Base-by-base conservation (phyloP, 2,888 invertebrate genomes). In the Clistopyga incitator region DNA sequence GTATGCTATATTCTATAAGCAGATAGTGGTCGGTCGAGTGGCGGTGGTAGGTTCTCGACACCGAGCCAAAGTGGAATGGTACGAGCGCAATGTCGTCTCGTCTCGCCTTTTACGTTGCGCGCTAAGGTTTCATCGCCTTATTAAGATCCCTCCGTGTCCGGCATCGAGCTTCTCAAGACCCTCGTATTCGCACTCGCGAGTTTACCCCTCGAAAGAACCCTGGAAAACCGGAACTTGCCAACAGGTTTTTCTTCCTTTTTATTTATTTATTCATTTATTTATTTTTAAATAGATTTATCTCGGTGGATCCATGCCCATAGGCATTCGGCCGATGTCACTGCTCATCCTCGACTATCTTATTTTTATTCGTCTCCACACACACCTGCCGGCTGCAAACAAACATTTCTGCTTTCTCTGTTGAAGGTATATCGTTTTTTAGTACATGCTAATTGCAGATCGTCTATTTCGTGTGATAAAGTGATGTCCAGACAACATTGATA, bases 181-280 rank as follows among this genome's bases (percentile, higher is more conserved):
- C 68, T 81, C 78, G 74, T 61, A 72, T 84, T 84, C 76, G 85
- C 81, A 68, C 81, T 64, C 61, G 76, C 67, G 34, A 50, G 67
- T 71, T 23, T 54, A 72, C 65, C 50, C 74, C 78, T 87, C 86
- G 86, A 87, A 88, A 86, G 88, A 88, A 84, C 71, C 78, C 68
- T 86, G 88, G 88, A 88, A 89, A 90, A 90, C 91, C 91, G 90
- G 91, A 90, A 91, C 90, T 88, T 71, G 79, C 78, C 87, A 87
- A 87, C 89, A 86, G 87, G 89, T 89, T 90, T 84, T 86, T 87
- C 20, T 42, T 38, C 2, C 15, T 42, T 2, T 34, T 38, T 38
- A 34, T 61, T 61, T 34, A 50, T 50, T 34, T 13, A 38, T 6
- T 52, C 52, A 15, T 68, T 68, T 52, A 47, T 59, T 52, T 68